phyloP scores from a whole-genome alignment of 2,888 invertebrate genomes.

The Hydrotaea cyrtoneurina region DNA sequence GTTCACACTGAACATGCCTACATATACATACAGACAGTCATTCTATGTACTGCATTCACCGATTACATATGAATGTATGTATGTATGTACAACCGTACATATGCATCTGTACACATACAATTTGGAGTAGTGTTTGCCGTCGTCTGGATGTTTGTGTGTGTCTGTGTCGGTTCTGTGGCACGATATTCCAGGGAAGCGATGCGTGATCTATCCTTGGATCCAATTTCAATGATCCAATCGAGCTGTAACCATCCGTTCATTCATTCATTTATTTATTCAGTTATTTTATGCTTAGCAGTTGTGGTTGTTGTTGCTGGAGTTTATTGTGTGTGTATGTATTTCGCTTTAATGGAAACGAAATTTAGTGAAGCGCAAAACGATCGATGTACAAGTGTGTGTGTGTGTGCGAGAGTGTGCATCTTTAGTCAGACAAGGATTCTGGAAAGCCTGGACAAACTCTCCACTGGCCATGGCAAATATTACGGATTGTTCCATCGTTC shows the following conservation, averaged over 20 bases:
- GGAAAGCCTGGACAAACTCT: slow-evolving; percentile 45
- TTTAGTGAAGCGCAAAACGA: slow-evolving; percentile 63
- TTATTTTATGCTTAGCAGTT: slow-evolving; percentile 43
- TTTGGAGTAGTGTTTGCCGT: neutral
- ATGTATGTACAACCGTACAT: too few species aligned
- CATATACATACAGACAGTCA: too few species aligned
- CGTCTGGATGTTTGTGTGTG: neutral
- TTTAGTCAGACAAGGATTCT: slow-evolving; percentile 50
- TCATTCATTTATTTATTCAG: slow-evolving; percentile 64
- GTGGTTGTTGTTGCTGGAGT: slow-evolving; percentile 16
- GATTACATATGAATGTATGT: too few species aligned
- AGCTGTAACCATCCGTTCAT: slow-evolving; percentile 54
- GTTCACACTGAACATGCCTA: too few species aligned
- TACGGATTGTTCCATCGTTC: slow-evolving; percentile 40
- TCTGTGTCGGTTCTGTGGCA: neutral
- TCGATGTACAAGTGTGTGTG: slow-evolving; percentile 55
- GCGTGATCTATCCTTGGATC: slow-evolving; percentile 69
- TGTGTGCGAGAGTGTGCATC: slow-evolving; percentile 50
- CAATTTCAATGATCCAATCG: slow-evolving; percentile 67
- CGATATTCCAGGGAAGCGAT: slow-evolving; percentile 56
- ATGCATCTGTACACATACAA: neutral
- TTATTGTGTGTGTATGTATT: slow-evolving; percentile 48
- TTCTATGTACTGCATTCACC: too few species aligned
- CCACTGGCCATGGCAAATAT: slow-evolving; percentile 41
- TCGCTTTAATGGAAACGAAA: slow-evolving; percentile 40